Base-by-base conservation (phyloP, 2,888 invertebrate genomes). In the Ptilodon capucinus region DNA sequence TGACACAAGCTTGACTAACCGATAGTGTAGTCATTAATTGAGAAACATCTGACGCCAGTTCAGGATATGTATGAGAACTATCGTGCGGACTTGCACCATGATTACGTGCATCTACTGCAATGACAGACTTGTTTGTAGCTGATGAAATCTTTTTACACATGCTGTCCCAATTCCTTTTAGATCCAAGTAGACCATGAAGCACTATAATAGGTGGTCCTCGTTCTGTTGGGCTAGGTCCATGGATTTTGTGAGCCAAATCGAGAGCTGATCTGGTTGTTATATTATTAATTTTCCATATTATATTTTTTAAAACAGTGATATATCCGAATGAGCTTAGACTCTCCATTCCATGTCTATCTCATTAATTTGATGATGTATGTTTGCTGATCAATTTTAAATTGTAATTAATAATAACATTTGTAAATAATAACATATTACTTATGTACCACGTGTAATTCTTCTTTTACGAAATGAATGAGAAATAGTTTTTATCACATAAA, bases 31-130 rank as follows among this genome's bases (percentile, higher is more conserved):
- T n/a, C 5, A 54, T 40, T 16, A 65, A 34, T 13, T 51, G 34
- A 0, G 39, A 38, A 6, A 52, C 35, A 39, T 65, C 64, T 14
- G 46, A 16, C 14, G 64, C 64, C 17, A 57, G 40, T 5, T 49
- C 44, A 0, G 5, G 2, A 39, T 65, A 65, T 6, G 49, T 41
- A 30, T 65, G 67, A 4, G 41, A 1, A 0, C 78, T 54, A 0
- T 92, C 81, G 71, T 97, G 97, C 0, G 96, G 96, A 74, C 97
- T 98, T 44, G 97, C 96, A 0, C 98, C 98, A 84, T 99, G 98
- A 85, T 99, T 98, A 68, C 98, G 92, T 0, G 95, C 94, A 86
- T 99, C 98, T 13, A 97, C 92, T 0, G 95, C 92, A 50, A 96
- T 92, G 0, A 97, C 95, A 84, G 92, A 92, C 56, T 92, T 92